Base-by-base conservation (phyloP, 92 coral and sea anemone genomes). In the Muricea muricata region DNA sequence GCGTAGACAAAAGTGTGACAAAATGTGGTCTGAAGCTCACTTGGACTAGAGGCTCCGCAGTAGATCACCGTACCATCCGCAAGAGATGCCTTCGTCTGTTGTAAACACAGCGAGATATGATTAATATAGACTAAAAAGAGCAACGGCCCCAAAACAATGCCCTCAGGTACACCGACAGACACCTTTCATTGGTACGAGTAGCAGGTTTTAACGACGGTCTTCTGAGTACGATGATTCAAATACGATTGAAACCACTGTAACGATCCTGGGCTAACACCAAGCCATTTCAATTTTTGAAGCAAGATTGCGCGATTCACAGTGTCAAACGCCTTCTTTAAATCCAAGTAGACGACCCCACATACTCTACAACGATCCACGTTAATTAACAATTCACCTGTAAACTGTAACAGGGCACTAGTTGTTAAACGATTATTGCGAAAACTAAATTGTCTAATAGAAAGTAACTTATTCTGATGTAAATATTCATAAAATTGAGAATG, bases 391-490 rank as follows among this genome's bases (percentile, higher is more conserved):
- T 79, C 74, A 58, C 61, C 84, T 6, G 84, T 79, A 29, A 79
- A 79, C 74, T 79, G 84, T 58, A 79, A 55, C 24, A 79, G 65
- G 33, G 74, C 84, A 79, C 84, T 79, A n/a, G 84, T 3, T 31
- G 84, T 78, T 3, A 73, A 78, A 3, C 84, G 72, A 39, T 31
- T 78, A 29, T 23, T 7, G 13, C 57, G 75, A 33, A 78, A 78
- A 8, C 84, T 73, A 78, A 78, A 78, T 25, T 78, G 84, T 40
- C 40, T 54, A 37, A 54, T 6, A 78, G 17, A 79, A 35, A 79
- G 41, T 13, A 55, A 20, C 14, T 55, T 58, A 48, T 79, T 42
- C 15, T 47, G 37, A 6, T 24, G 31, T 15, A 47, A 47, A 30
- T 45, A 60, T 25, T 52, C 23, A 52, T 69, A 18, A 81, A 73